These are phyloP conservation scores for Blera fallax DNA, from an alignment of 2,888 invertebrate genomes.

Conservation along the genomic window DNA sequence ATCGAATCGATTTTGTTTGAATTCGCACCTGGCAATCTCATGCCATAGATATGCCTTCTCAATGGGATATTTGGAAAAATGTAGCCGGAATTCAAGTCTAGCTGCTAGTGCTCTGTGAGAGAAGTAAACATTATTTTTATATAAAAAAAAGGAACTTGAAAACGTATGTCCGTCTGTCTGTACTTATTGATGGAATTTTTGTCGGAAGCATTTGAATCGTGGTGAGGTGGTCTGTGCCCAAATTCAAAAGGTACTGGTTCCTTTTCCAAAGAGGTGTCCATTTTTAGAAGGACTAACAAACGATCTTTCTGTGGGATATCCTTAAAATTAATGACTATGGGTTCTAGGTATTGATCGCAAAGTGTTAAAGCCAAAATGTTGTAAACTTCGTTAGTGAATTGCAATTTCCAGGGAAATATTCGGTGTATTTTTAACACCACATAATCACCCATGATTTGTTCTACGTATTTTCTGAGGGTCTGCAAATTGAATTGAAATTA, in stretches of 20 bases:
- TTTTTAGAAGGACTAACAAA: conserved; percentile 66
- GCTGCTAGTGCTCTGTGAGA: conserved; percentile 76
- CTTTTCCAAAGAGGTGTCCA: conserved; percentile 75
- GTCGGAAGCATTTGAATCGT: conserved; percentile 54
- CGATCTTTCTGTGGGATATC: conserved; percentile 56
- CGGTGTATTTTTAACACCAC: conserved; percentile 78
- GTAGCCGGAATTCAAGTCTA: conserved; percentile 75
- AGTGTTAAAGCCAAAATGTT: conserved; percentile 79
- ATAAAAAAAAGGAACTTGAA: no score
- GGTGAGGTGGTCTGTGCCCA: conserved; percentile 77
- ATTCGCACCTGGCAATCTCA: conserved; percentile 76
- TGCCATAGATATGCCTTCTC: conserved; percentile 77
- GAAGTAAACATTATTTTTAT: no score
- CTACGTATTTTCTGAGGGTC: no score
- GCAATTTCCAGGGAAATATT: conserved; percentile 81
- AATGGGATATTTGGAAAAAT: conserved; percentile 76
- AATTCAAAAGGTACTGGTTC: conserved; percentile 76
- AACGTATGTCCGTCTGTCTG: no score
- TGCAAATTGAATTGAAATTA: no score
- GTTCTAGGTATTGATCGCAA: conserved; percentile 76
- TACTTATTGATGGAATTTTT: no score
- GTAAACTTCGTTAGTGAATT: conserved; percentile 80
- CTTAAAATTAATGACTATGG: conserved; percentile 1
- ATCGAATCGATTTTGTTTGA: conserved; percentile 75
- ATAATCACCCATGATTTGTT: conserved; percentile 79